Evolutionary conservation across 2,797 vertebrate genomes (phyloP), one percentile per base, ranked within the genome.

Genomic region (Micrastur ruficollis): DNA sequence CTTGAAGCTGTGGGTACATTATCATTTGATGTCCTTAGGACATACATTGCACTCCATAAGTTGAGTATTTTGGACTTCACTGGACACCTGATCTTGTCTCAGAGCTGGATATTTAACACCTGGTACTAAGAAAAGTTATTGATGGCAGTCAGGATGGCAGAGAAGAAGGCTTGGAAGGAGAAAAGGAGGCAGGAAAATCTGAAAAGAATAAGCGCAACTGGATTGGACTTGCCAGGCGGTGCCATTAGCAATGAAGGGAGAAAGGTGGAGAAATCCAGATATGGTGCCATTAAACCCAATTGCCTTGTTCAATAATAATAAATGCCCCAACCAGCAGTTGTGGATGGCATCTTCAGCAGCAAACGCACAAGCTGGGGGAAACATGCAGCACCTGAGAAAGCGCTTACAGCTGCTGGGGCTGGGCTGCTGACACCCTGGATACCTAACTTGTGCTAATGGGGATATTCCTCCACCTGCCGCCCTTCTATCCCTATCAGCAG

Each of bases 41-140:
- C 7, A 31, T 34, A 27, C 5, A 5, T 32, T 58, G 9, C 36
- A 34, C 32, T 86, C 19, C 0, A 1, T 82, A 6, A 1, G 0
- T 5, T 44, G 70, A 62, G 6, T 5, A 58, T 58, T 66, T 55
- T 8, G 38, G n/a, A 12, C 62, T 86, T 81, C 8, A 9, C 34
- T 47, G 66, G 12, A 21, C 66, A 52, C 8, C 7, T 71, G 26
- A 25, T 61, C 32, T 80, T 70, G 34, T 75, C 31, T 87, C 55
- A 73, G 73, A 79, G 42, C 42, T 73, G 36, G 15, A 10, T 85
- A 14, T 86, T 80, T 82, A 65, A 66, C 66, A 23, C 27, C 22
- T 85, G 23, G 16, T 55, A n/a, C 32, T 63, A 40, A 29, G 65
- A 50, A 62, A 68, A 93, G 16, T 53, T 82, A 36, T 1, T 63